These are phyloP conservation scores for Diglossa brunneiventris DNA, from an alignment of 2,113 vertebrate genomes.

Conservation along the genomic window DNA sequence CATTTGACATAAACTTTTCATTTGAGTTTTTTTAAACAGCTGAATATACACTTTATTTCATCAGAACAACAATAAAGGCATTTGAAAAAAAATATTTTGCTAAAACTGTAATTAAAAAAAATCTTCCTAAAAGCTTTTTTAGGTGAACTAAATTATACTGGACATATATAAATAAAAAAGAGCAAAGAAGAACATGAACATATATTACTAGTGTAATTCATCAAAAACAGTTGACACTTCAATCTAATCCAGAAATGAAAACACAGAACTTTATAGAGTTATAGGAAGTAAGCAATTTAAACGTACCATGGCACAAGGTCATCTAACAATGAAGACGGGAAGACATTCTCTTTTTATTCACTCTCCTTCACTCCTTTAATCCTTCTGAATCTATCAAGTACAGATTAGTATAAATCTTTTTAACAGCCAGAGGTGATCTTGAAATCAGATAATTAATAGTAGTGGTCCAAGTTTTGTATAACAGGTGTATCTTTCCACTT, in stretches of 20 bases:
- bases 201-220: constrained; percentile 79
- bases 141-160: constrained; percentile 76
- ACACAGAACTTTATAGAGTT: constrained; percentile 83
- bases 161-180: constrained; percentile 78
- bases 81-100: constrained; percentile 48
- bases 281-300: constrained; percentile 86
- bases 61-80: constrained; percentile 33
- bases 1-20: neutral
- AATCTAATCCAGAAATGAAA: constrained; percentile 85
- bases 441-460: constrained; percentile 74
- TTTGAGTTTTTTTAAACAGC: neutral
- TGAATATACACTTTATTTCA: constrained; percentile 34
- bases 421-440: constrained; percentile 68
- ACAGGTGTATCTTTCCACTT: constrained; percentile 48
- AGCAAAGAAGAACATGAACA: constrained; percentile 79
- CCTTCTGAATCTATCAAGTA: constrained; percentile 59
- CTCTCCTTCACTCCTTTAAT: constrained; percentile 55
- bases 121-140: constrained; percentile 64
- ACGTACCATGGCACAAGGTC: constrained; percentile 76
- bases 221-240: constrained; percentile 82
- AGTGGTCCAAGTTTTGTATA: constrained; percentile 38
- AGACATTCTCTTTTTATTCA: constrained; percentile 69
- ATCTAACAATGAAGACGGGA: constrained; percentile 70
- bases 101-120: constrained; percentile 47
- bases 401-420: constrained; percentile 71